Evolutionary conservation across 2,888 invertebrate genomes (phyloP).

Genomic region (Luffia ferchaultella): DNA sequence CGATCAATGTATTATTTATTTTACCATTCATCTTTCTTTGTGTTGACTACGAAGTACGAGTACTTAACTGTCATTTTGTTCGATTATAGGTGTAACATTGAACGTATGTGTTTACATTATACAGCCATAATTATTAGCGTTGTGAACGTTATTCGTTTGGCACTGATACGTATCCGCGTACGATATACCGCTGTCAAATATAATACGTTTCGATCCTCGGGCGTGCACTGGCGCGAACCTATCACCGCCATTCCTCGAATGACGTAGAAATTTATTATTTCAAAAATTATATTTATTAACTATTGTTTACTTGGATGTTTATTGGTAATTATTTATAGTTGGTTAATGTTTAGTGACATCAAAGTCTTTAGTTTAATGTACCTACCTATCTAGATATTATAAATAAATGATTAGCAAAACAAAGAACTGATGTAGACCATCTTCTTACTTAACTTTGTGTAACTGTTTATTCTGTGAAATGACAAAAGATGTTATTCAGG

Average conservation of each 20-base stretch:
- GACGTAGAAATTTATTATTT: not conserved
- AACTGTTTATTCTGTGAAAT: constrained; percentile 39
- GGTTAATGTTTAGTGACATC: constrained; percentile 9
- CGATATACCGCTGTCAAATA: too few species aligned
- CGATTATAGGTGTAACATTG: not conserved
- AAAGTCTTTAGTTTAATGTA: not conserved
- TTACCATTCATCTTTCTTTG: constrained; percentile 26
- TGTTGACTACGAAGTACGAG: constrained; percentile 55
- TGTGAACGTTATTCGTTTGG: too few species aligned
- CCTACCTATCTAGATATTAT: too few species aligned
- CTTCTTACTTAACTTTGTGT: constrained; percentile 38
- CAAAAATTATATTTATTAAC: not conserved
- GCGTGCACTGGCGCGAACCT: too few species aligned
- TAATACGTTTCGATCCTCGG: too few species aligned
- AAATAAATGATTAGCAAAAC: constrained; percentile 14
- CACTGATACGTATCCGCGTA: too few species aligned
- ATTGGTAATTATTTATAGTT: not conserved
- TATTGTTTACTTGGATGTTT: not conserved
- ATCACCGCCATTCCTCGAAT: not conserved
- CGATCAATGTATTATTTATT: constrained; percentile 63
- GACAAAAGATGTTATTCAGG: not conserved
- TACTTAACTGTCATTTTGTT: constrained; percentile 40
- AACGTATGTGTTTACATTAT: not conserved
- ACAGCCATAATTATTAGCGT: not conserved
- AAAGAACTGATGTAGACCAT: constrained; percentile 40